Evolutionary conservation across 2,888 invertebrate species (phyloP).

Genomic region (Clistopyga incitator): DNA sequence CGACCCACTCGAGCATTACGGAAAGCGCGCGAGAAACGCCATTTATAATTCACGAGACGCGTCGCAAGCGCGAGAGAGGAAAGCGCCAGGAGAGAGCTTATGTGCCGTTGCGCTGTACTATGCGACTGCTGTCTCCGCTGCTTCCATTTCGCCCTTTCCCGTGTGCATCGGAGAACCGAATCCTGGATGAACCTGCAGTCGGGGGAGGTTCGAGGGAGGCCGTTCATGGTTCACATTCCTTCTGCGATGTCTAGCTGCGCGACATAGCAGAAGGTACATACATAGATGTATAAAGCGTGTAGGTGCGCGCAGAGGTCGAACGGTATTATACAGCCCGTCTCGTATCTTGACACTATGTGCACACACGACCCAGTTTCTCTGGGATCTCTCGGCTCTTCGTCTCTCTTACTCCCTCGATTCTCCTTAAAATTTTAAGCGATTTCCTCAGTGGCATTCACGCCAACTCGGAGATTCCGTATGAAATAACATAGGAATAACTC

Average conservation of each 20-base stretch:
- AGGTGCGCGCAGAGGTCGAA: conserved; percentile 49
- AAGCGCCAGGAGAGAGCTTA: conserved; percentile 68
- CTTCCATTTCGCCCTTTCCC: conserved; percentile 27
- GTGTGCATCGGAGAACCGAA: conserved; percentile 48
- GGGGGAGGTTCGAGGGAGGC: conserved; percentile 10
- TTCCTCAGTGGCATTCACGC: conserved; percentile 55
- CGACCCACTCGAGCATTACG: conserved; percentile 62
- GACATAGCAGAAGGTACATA: conserved; percentile 45
- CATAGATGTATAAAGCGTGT: conserved; percentile 37
- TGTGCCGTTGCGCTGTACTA: conserved; percentile 44
- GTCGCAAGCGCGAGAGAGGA: conserved; percentile 57
- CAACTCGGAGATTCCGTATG: conserved; percentile 18
- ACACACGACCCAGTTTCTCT: conserved; percentile 57
- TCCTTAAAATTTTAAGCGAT: conserved; percentile 66
- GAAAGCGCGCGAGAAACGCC: conserved; percentile 72
- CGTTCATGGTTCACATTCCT: conserved; percentile 64
- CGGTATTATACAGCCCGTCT: conserved; percentile 53
- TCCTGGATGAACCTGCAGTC: conserved; percentile 51
- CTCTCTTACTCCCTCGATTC: conserved; percentile 60
- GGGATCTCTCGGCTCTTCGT: conserved; percentile 38
- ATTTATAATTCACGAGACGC: conserved; percentile 81
- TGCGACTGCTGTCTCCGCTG: conserved; percentile 18
- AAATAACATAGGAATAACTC: conserved; percentile 20
- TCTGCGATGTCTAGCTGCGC: conserved; percentile 53
- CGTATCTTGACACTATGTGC: conserved; percentile 46